Evolutionary conservation across 2,797 vertebrate species (phyloP).

Genomic region (Notamacropus eugenii): DNA sequence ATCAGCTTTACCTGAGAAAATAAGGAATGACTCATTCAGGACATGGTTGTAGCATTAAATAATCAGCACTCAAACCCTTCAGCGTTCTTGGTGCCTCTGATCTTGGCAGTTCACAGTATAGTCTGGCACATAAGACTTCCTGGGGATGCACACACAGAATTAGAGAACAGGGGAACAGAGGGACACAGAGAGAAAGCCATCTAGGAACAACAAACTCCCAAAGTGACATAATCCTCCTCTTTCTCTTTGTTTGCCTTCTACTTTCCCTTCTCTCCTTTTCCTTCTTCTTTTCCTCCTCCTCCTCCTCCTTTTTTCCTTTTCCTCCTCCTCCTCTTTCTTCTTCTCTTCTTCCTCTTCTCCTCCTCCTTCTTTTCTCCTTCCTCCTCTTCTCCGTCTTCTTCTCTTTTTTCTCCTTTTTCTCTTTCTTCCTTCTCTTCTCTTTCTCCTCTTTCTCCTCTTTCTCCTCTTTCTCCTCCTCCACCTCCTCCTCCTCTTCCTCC

Average conservation of each 20-base stretch:
- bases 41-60: not conserved
- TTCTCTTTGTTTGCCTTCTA: not conserved
- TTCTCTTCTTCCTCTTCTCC: too few relatives aligned
- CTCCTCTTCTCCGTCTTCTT: too few relatives aligned
- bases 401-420: too few relatives aligned
- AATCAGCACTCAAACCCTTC: not conserved
- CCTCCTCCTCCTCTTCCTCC: accelerated
- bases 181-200: not conserved
- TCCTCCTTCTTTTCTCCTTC: too few relatives aligned
- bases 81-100: not conserved
- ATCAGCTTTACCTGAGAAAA: not conserved
- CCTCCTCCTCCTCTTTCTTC: too few relatives aligned
- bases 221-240: not conserved
- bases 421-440: too few relatives aligned
- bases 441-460: accelerated
- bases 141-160: not conserved
- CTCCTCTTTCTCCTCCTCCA: too few relatives aligned
- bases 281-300: too few relatives aligned
- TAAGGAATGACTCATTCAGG: not conserved
- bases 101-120: not conserved
- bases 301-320: too few relatives aligned
- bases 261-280: not conserved
- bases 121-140: not conserved
- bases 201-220: not conserved
- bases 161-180: not conserved